Conservation (phyloP, 2,797 vertebrate species). For the Sciurus carolinensis region DNA sequence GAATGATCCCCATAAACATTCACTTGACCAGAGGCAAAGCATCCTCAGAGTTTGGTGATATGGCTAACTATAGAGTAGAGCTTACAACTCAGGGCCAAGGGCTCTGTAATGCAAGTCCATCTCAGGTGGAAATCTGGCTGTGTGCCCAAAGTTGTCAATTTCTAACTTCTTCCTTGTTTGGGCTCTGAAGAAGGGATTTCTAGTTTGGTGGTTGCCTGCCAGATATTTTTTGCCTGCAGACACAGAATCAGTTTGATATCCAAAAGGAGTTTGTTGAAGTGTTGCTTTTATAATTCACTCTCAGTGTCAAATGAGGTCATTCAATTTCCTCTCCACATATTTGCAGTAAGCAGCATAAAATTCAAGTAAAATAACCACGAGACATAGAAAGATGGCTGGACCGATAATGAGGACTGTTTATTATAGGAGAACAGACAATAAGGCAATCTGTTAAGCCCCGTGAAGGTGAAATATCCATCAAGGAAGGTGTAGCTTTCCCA, state of each 20-base stretch:
- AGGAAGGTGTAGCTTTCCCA: background rate
- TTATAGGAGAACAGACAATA: background rate
- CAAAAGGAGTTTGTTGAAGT: constrained; percentile 68
- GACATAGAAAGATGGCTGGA: constrained; percentile 56
- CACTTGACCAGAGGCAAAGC: background rate
- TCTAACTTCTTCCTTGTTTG: background rate
- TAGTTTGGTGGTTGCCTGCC: constrained; percentile 25
- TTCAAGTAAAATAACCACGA: constrained; percentile 70
- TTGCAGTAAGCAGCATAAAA: constrained; percentile 78
- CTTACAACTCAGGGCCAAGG: background rate
- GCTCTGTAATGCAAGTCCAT: background rate
- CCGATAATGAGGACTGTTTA: constrained; percentile 69
- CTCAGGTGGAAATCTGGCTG: background rate
- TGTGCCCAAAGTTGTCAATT: background rate
- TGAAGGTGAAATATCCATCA: constrained; percentile 50
- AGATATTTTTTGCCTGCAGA: constrained; percentile 33
- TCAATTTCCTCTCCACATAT: constrained; percentile 70
- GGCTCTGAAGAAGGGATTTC: constrained; percentile 58
- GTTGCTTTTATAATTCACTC: constrained; percentile 75
- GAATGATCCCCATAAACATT: background rate
- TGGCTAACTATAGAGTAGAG: background rate
- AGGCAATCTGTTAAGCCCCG: background rate
- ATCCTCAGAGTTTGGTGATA: background rate
- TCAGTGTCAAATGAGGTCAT: constrained; percentile 77
- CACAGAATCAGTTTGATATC: constrained; percentile 70